Evolutionary conservation across 2,888 invertebrate genomes (phyloP), one percentile per base, ranked within the genome.

Genomic region (Axea sp.): DNA sequence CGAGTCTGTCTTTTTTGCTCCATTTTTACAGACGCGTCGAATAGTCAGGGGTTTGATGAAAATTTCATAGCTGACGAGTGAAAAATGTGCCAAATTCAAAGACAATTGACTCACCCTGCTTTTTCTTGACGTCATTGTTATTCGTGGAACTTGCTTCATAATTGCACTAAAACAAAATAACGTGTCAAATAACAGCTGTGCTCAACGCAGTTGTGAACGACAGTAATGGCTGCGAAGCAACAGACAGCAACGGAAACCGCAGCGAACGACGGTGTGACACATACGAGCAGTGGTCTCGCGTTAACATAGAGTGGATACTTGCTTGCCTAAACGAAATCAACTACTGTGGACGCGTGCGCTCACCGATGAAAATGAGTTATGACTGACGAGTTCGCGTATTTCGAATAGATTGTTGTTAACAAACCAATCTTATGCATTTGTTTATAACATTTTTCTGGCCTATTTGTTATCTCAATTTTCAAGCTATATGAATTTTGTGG

Each of bases 161-260:
- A 45, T 65, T 53, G 65, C 65, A 65, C 65, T 35, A 11, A 12
- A 55, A 17, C 19, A 11, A 55, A 55, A 35, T 65, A 65, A 65
- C 35, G 31, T 22, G 28, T 55, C 35, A 55, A 65, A 55, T 22
- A 55, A 65, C 53, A 65, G 65, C 53, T 53, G 64, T 64, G 51
- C 43, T 26, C 17, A 53, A 8, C 41, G 51, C 51, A 35, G 43
- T 43, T 41, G 51, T 35, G 37, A 53, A 64, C 43, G 51, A 33
- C 64, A 19, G 51, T 51, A 64, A 64, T 64, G 64, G 64, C 64
- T 64, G 64, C 64, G 28, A 49, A 51, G 64, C 64, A 64, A 64
- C 64, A 53, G 64, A 49, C 47, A 30, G 24, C 37, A 39, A 51
- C 41, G 49, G 41, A 33, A 53, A 64, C 41, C 43, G 37, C 37